Evolutionary conservation across 2,797 vertebrate species (phyloP).

Genomic region (Dendrocincla fuliginosa): DNA sequence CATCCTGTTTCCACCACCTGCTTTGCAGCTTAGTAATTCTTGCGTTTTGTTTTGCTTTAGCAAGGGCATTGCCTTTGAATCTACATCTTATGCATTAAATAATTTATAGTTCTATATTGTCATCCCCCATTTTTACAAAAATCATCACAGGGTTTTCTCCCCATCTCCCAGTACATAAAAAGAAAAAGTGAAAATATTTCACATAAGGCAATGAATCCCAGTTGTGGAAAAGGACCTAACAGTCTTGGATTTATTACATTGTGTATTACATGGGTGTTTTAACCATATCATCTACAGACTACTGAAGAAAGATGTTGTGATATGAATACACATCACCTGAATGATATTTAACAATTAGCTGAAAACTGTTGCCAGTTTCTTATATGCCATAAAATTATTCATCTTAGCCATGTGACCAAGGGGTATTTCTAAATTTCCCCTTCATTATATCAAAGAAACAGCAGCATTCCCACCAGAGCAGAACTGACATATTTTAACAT

Average conservation of each 20-base stretch:
- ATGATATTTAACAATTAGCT: not conserved
- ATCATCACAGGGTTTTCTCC: not conserved
- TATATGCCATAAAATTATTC: not conserved
- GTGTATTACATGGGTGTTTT: not conserved
- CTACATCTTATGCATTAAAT: fast-evolving
- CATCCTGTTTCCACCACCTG: not conserved
- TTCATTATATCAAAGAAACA: not conserved
- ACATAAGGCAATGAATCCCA: not conserved
- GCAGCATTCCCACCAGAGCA: not conserved
- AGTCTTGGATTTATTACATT: not conserved
- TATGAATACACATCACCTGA: not conserved
- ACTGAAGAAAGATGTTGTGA: not conserved
- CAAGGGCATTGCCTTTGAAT: not conserved
- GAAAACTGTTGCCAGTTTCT: not conserved
- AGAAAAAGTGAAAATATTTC: not conserved
- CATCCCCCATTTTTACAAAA: not conserved
- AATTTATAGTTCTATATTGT: not conserved
- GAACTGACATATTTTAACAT: not conserved
- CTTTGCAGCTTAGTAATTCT: not conserved
- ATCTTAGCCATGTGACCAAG: not conserved
- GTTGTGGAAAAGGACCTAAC: not conserved
- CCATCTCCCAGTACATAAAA: not conserved
- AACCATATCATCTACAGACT: not conserved
- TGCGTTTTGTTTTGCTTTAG: not conserved
- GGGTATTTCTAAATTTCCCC: not conserved